These are phyloP conservation scores for Chesias legatella DNA, from an alignment of 2,888 invertebrate genomes.

Conservation along the genomic window DNA sequence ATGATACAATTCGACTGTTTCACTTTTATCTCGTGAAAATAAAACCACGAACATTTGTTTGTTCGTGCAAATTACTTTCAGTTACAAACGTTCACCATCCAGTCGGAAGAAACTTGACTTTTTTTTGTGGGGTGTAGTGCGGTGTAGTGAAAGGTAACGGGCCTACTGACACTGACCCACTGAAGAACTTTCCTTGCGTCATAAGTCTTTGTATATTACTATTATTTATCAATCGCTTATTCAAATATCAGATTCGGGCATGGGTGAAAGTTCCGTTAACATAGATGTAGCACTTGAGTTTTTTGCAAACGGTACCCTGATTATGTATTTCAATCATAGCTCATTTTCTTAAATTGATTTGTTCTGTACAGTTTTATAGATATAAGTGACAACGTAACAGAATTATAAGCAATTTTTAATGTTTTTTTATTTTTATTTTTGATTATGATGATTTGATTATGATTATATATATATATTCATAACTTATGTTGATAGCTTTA, in stretches of 20 bases:
- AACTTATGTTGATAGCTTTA: too few species aligned
- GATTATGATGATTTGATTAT: too few species aligned
- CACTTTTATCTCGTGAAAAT: slow-evolving; percentile 22
- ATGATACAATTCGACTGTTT: slow-evolving; percentile 9
- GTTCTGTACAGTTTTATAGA: too few species aligned
- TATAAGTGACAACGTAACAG: too few species aligned
- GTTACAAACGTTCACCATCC: slow-evolving; percentile 23
- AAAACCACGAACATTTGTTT: slow-evolving; percentile 25
- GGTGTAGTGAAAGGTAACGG: slow-evolving; percentile 65
- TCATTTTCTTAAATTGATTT: too few species aligned
- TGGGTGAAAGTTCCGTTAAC: background rate
- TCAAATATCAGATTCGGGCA: background rate
- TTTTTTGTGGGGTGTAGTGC: slow-evolving; percentile 23
- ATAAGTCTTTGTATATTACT: slow-evolving; percentile 43
- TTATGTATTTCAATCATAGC: too few species aligned
- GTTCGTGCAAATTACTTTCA: slow-evolving; percentile 23
- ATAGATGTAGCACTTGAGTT: background rate
- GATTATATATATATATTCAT: too few species aligned
- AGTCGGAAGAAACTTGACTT: slow-evolving; percentile 22
- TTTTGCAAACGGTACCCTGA: too few species aligned
- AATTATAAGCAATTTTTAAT: too few species aligned
- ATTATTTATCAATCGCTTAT: slow-evolving; percentile 17
- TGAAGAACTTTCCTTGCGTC: slow-evolving; percentile 63
- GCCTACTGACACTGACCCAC: slow-evolving; percentile 69
- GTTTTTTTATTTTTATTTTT: too few species aligned